phyloP scores from a whole-genome alignment of 2,113 vertebrate genomes.

The Cromileptes altivelis region DNA sequence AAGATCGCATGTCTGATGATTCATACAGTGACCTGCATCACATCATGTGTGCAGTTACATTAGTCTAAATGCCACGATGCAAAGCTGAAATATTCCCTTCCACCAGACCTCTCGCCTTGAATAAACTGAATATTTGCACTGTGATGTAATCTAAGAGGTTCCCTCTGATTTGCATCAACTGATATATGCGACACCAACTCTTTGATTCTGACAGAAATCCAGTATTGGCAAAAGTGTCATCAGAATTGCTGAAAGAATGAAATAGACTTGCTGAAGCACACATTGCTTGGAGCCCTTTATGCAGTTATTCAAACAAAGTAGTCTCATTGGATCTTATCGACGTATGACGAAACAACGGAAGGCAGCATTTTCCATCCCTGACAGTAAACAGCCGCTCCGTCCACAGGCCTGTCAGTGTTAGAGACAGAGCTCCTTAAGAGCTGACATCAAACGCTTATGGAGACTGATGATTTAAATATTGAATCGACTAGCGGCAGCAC shows the following conservation, averaged over 20 bases:
- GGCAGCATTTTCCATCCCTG: slow-evolving; percentile 68
- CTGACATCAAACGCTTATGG: slow-evolving; percentile 78
- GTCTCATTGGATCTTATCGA: slow-evolving; percentile 72
- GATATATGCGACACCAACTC: slow-evolving; percentile 34
- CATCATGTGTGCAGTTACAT: background rate
- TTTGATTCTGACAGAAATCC: slow-evolving; percentile 71
- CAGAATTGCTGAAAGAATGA: slow-evolving; percentile 72
- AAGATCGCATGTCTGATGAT: slow-evolving; percentile 18
- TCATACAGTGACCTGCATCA: slow-evolving; percentile 12
- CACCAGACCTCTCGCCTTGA: slow-evolving; percentile 33
- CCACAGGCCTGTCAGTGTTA: slow-evolving; percentile 73
- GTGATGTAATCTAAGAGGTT: slow-evolving; percentile 53
- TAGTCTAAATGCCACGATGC: slow-evolving; percentile 28
- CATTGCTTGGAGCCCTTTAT: slow-evolving; percentile 51
- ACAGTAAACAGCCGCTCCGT: slow-evolving; percentile 77
- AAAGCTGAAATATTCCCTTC: slow-evolving; percentile 17
- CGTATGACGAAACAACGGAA: slow-evolving; percentile 66
- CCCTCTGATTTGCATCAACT: slow-evolving; percentile 57
- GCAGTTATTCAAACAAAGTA: slow-evolving; percentile 69
- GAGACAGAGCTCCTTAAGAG: slow-evolving; percentile 77
- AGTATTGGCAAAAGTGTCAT: slow-evolving; percentile 74
- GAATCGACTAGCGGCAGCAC: slow-evolving; percentile 66
- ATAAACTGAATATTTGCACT: slow-evolving; percentile 56
- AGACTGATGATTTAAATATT: slow-evolving; percentile 82
- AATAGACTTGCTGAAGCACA: slow-evolving; percentile 63